phyloP scores from a whole-genome alignment of 2,888 invertebrate genomes.

The Andrena fulva region DNA sequence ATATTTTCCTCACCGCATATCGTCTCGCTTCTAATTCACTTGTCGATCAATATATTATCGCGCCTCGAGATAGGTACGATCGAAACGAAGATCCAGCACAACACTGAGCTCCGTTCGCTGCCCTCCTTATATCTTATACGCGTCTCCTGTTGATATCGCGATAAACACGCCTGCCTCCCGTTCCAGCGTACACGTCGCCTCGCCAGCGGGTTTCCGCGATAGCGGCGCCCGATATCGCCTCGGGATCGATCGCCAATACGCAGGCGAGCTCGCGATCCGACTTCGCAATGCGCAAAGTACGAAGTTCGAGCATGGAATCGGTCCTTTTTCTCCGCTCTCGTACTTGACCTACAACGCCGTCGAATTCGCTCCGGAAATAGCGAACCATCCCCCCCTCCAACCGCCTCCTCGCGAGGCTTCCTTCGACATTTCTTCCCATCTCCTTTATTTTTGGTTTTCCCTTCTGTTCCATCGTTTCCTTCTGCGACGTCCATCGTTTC shows the following conservation, averaged over 20 bases:
- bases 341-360: constrained; percentile 43
- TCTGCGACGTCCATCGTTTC: not conserved
- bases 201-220: constrained; percentile 25
- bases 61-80: constrained; percentile 9
- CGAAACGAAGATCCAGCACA: constrained; percentile 33
- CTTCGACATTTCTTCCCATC: not conserved
- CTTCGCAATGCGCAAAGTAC: constrained; percentile 24
- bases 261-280: not conserved
- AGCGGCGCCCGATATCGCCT: constrained; percentile 34
- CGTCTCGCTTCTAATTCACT: not conserved
- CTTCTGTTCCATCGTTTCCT: not conserved
- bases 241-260: constrained; percentile 22
- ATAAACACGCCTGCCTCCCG: constrained; percentile 51
- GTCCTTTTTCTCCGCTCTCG: not conserved
- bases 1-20: constrained; percentile 53
- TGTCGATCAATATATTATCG: not conserved
- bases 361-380: constrained; percentile 22
- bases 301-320: constrained; percentile 44
- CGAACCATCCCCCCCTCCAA: not conserved
- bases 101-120: constrained; percentile 51
- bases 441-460: not conserved
- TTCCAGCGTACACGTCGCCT: not conserved
- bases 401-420: not conserved
- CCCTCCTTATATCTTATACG: constrained; percentile 63
- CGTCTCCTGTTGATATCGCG: constrained; percentile 60